Evolutionary conservation across 2,797 vertebrate species (phyloP).

Genomic region (Triplophysa bombifrons): DNA sequence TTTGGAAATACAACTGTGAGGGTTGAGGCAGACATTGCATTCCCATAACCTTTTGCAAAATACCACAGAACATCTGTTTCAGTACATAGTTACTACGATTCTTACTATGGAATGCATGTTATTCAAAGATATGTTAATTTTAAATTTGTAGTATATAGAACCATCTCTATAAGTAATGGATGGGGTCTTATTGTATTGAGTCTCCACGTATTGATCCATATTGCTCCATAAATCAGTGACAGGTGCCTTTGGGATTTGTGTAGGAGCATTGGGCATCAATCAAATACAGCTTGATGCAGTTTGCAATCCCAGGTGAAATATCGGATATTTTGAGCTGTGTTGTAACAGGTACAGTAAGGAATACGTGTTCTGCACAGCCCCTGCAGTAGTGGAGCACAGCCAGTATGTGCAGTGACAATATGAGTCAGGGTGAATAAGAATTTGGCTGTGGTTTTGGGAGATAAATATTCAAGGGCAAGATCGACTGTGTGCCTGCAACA

Average conservation of each 20-base stretch:
- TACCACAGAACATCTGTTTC: conserved; percentile 40
- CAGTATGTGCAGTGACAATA: conserved; percentile 11
- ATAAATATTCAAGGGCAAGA: conserved; percentile 39
- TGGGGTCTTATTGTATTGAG: conserved; percentile 1
- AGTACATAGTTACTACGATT: conserved; percentile 59
- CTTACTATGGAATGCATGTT: not conserved
- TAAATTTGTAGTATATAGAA: conserved; percentile 5
- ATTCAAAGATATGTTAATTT: conserved; percentile 6
- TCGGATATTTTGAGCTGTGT: conserved; percentile 36
- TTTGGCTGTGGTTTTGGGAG: conserved; percentile 10
- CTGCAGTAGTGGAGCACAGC: conserved; percentile 37
- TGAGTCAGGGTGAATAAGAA: conserved; percentile 33
- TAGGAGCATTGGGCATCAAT: conserved; percentile 11
- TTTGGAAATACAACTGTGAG: conserved; percentile 27
- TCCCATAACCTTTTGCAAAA: not conserved
- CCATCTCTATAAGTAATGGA: not conserved
- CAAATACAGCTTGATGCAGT: conserved; percentile 15
- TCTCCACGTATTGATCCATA: not conserved
- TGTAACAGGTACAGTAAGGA: conserved; percentile 33
- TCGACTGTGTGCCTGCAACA: conserved; percentile 16
- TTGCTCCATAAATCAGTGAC: conserved; percentile 26
- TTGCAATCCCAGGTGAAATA: conserved; percentile 14
- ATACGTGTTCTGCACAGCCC: not conserved
- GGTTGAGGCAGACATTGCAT: not conserved
- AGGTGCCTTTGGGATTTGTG: conserved; percentile 20